phyloP scores from a whole-genome alignment of 2,113 vertebrate genomes.

The Rhinolophus ferrumequinum region DNA sequence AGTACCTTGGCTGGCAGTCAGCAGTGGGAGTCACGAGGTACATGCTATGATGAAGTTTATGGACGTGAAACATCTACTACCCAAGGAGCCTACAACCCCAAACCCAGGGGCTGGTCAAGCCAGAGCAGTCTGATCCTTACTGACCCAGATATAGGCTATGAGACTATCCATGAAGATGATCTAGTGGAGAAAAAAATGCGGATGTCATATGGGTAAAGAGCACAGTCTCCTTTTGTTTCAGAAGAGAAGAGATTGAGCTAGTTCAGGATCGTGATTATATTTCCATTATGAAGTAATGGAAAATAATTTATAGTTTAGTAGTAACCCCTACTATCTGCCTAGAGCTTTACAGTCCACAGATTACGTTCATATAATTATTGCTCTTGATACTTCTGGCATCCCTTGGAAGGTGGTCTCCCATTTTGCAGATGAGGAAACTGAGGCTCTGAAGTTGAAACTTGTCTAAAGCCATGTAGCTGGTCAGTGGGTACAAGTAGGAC shows the following conservation, averaged over 20 bases:
- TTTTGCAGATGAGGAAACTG: neutral
- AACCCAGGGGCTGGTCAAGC: neutral
- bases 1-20: neutral
- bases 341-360: neutral
- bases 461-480: neutral
- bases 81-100: neutral
- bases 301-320: neutral
- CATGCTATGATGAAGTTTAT: fast-evolving
- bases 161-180: neutral
- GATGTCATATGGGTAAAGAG: neutral
- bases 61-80: neutral
- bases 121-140: neutral
- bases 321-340: neutral
- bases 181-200: neutral
- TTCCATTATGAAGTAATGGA: neutral
- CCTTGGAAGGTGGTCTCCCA: neutral
- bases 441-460: neutral
- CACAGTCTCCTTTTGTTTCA: neutral
- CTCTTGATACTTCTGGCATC: neutral
- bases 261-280: neutral
- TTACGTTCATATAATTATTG: neutral
- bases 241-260: neutral
- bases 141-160: neutral
- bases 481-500: neutral
- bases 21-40: neutral